Evolutionary conservation across 1,140 invertebrate species (phyloP).

Genomic region (Hesperophylax magnus): DNA sequence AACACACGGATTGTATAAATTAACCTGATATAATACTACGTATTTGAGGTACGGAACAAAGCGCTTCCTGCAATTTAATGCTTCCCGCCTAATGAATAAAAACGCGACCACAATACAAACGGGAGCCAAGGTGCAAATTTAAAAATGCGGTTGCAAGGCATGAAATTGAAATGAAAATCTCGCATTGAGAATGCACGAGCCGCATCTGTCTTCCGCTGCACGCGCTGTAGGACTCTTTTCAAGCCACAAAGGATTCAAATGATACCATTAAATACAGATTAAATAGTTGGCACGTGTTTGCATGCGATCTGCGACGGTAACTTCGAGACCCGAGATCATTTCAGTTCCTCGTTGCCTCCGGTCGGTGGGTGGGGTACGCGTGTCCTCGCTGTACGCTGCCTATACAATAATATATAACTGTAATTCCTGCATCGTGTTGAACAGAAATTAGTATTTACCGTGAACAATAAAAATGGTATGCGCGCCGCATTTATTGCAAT

Average conservation of each 20-base stretch:
- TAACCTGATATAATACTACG: too few species aligned
- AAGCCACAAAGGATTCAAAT: neutral
- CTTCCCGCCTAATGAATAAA: neutral
- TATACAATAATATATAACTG: conserved; percentile 6
- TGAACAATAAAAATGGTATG: too few species aligned
- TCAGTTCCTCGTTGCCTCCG: conserved; percentile 2
- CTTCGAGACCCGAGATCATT: neutral
- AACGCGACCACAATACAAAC: conserved; percentile 12
- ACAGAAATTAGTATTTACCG: neutral
- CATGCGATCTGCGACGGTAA: conserved; percentile 23
- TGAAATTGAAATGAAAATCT: conserved; percentile 29
- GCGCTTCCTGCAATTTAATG: conserved; percentile 3
- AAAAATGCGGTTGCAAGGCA: conserved; percentile 5
- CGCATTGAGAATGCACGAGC: conserved; percentile 2
- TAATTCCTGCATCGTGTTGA: conserved; percentile 2
- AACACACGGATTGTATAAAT: too few species aligned
- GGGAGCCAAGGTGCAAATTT: conserved; percentile 10
- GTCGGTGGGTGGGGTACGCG: neutral
- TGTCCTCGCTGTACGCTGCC: neutral
- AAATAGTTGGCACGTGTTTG: conserved; percentile 38
- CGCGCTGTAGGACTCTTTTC: conserved; percentile 6
- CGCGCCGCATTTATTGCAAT: too few species aligned
- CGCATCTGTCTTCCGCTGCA: conserved; percentile 42
- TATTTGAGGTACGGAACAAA: neutral
- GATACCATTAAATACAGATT: conserved; percentile 15